phyloP scores from a whole-genome alignment of 2,797 vertebrate genomes.

The Oreochromis grahami region DNA sequence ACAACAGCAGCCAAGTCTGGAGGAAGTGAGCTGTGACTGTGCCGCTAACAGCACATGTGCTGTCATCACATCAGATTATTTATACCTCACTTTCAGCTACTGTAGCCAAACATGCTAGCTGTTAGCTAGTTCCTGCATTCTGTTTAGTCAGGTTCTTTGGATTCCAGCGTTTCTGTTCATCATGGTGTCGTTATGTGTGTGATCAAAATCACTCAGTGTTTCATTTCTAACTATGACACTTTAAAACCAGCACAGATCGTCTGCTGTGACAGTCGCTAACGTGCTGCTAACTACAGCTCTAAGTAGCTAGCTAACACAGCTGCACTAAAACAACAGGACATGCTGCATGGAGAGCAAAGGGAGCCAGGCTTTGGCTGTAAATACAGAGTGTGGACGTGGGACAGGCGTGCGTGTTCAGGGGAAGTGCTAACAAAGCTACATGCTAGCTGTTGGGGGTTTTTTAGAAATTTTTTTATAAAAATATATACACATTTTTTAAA shows the following conservation, averaged over 20 bases:
- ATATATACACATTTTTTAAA: neutral
- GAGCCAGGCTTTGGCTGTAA: neutral
- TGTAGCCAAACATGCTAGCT: neutral
- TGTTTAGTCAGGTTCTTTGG: neutral
- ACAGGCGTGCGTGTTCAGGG: rapidly evolving
- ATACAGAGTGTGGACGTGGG: rapidly evolving
- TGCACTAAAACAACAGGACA: neutral
- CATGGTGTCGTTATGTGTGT: rapidly evolving
- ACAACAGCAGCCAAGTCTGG: neutral
- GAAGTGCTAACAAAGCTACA: neutral
- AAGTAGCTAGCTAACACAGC: neutral
- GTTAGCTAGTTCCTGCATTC: neutral
- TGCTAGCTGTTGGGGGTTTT: neutral
- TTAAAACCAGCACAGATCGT: rapidly evolving
- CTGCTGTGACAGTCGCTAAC: neutral
- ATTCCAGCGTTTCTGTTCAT: neutral
- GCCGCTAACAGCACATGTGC: rapidly evolving
- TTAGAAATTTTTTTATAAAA: rapidly evolving
- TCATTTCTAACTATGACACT: neutral
- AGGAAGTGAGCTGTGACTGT: rapidly evolving
- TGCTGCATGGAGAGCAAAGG: neutral
- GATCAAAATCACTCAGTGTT: neutral
- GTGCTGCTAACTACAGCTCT: neutral
- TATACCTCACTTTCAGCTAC: rapidly evolving
- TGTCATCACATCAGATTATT: neutral